A percentile compares a stretch with the other conserved stretches of the same genome.
Evolutionary conservation across 2,888 invertebrate species (phyloP).

Genomic region (Diplazon laetatorius): DNA sequence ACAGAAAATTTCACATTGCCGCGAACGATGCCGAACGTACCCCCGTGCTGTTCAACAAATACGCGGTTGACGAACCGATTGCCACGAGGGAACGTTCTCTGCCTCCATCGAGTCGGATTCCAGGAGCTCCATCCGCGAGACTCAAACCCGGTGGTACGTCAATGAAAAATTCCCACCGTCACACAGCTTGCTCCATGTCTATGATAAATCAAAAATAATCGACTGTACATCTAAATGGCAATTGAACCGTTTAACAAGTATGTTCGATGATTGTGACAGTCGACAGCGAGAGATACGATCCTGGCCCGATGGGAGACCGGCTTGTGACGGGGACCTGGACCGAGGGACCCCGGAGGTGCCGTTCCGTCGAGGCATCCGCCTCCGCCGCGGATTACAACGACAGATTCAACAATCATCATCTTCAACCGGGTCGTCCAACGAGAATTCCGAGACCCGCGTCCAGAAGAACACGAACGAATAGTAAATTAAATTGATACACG

Average conservation of each 20-base stretch:
- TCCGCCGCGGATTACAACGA: slow-evolving; percentile 27
- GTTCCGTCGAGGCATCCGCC: slow-evolving; percentile 73
- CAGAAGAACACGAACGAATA: slow-evolving; percentile 14
- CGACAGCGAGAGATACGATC: neutral
- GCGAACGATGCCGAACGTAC: slow-evolving; percentile 82
- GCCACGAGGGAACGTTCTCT: neutral
- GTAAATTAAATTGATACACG: slow-evolving; percentile 3
- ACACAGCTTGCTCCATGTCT: no score
- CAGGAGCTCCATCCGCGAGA: neutral
- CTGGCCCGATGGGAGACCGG: neutral
- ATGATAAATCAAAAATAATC: no score
- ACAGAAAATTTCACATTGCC: slow-evolving; percentile 75
- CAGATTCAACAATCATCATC: slow-evolving; percentile 63
- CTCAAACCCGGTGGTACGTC: slow-evolving; percentile 1
- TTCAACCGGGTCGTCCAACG: slow-evolving; percentile 70
- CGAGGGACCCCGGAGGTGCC: slow-evolving; percentile 71
- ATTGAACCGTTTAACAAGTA: no score
- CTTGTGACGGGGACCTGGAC: slow-evolving; percentile 26
- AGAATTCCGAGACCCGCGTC: slow-evolving; percentile 57
- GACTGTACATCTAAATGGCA: no score
- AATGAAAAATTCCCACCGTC: no score
- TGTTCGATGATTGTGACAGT: neutral
- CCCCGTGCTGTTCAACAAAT: slow-evolving; percentile 88
- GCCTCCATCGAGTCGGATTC: neutral
- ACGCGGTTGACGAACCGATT: slow-evolving; percentile 84